These are phyloP conservation scores for Tridacna gigas DNA, from an alignment of 2,888 invertebrate genomes.

Conservation along the genomic window DNA sequence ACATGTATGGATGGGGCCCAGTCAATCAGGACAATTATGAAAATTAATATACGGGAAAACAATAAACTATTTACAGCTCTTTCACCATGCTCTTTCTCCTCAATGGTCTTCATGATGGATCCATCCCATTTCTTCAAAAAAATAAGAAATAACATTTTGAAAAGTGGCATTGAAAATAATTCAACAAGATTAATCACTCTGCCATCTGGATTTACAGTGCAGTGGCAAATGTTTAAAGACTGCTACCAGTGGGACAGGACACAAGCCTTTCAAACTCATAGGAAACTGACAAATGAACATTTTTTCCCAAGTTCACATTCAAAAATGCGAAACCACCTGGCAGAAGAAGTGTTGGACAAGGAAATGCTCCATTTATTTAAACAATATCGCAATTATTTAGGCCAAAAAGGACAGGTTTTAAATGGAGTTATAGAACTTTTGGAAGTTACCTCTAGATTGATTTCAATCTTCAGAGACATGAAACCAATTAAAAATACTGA, in stretches of 20 bases:
- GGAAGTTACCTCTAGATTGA: slow-evolving; percentile 19
- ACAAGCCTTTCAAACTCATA: slow-evolving; percentile 51
- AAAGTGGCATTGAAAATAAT: slow-evolving; percentile 33
- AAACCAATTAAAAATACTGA: slow-evolving; percentile 13
- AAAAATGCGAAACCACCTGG: slow-evolving; percentile 65
- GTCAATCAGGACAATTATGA: slow-evolving; percentile 40
- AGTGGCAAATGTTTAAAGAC: slow-evolving; percentile 62
- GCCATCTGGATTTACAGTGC: slow-evolving; percentile 19
- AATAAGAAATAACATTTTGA: slow-evolving; percentile 50
- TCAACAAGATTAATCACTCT: slow-evolving; percentile 44
- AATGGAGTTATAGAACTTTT: slow-evolving; percentile 41
- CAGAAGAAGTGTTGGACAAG: slow-evolving; percentile 59
- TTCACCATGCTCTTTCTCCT: slow-evolving; percentile 14
- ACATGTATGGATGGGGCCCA: slow-evolving; percentile 44
- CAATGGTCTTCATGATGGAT: slow-evolving; percentile 43
- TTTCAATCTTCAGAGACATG: slow-evolving; percentile 40
- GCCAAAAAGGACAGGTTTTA: slow-evolving; percentile 37
- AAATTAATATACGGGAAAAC: slow-evolving; percentile 30
- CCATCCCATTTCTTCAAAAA: slow-evolving; percentile 44
- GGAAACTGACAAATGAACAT: slow-evolving; percentile 57
- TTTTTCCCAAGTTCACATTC: slow-evolving; percentile 38
- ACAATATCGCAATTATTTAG: slow-evolving; percentile 39
- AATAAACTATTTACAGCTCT: slow-evolving; percentile 15
- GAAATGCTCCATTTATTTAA: slow-evolving; percentile 59
- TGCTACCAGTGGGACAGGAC: slow-evolving; percentile 57